Evolutionary conservation across 2,797 vertebrate species (phyloP).

Genomic region (Caiman crocodilus): DNA sequence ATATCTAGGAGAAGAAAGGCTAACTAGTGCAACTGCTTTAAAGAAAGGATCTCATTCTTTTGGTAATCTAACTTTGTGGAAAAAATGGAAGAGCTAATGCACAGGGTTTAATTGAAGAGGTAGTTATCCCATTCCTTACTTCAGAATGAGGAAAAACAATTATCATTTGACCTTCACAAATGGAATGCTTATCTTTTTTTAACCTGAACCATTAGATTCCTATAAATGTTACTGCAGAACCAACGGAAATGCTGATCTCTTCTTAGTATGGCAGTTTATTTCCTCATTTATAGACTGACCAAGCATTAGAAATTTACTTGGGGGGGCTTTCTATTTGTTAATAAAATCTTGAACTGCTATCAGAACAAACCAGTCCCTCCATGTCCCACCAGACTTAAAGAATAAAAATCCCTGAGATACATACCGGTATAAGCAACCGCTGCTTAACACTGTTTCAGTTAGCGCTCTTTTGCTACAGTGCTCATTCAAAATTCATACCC

Average conservation of each 20-base stretch:
- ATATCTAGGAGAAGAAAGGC: not conserved
- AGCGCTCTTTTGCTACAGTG: too few species aligned
- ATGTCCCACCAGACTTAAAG: not conserved
- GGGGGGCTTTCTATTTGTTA: not conserved
- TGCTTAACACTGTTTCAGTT: too few species aligned
- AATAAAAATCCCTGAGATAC: not conserved
- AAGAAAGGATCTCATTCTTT: conserved; percentile 4
- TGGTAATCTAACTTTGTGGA: conserved; percentile 34
- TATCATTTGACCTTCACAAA: not conserved
- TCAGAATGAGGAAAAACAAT: not conserved
- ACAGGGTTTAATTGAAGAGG: conserved; percentile 4
- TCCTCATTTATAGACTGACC: not conserved
- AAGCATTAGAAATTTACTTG: not conserved
- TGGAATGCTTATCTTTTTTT: not conserved
- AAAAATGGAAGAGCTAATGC: conserved; percentile 5
- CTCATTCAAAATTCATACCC: too few species aligned
- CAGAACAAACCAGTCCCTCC: not conserved
- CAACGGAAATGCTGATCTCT: not conserved
- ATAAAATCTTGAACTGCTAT: not conserved
- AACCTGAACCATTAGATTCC: not conserved
- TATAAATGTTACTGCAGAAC: not conserved
- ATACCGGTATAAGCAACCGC: too few species aligned
- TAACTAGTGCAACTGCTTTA: conserved; percentile 44
- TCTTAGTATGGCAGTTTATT: not conserved
- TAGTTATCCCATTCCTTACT: conserved; percentile 19